Percentiles rank a stretch among this genome's conserved stretches.
These are phyloP conservation scores for Phylloscopus trochiloides DNA, from an alignment of 2,113 vertebrate genomes.

Conservation along the genomic window DNA sequence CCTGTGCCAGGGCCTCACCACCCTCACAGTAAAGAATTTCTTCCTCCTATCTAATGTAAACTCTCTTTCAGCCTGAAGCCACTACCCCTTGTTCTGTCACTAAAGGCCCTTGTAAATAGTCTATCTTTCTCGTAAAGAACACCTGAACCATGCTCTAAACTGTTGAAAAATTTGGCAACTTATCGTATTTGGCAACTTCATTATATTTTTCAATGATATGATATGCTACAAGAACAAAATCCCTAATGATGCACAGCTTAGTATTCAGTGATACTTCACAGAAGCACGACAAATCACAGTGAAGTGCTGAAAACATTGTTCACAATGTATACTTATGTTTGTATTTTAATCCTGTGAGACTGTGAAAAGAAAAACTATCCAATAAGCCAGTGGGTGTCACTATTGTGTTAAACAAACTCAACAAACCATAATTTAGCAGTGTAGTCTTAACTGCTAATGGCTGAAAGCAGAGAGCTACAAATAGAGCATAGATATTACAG, in stretches of 20 bases:
- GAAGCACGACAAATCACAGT: background rate
- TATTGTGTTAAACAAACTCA: background rate
- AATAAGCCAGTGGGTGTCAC: constrained; percentile 52
- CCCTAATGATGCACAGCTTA: background rate
- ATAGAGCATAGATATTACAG: background rate
- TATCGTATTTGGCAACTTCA: background rate
- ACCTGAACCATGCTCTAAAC: background rate
- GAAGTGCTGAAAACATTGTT: background rate
- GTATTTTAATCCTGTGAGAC: background rate
- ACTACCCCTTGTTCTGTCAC: background rate
- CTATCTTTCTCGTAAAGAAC: background rate
- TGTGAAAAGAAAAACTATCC: background rate
- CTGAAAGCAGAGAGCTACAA: background rate
- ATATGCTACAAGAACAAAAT: background rate
- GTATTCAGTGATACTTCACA: background rate
- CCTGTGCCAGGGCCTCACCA: background rate
- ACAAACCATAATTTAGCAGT: background rate
- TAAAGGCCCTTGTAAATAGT: background rate
- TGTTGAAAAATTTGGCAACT: background rate
- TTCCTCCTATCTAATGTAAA: background rate
- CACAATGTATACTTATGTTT: background rate
- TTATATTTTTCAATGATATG: background rate
- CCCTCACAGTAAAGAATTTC: background rate
- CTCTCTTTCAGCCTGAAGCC: background rate
- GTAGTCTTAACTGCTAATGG: background rate